These are phyloP conservation scores for Phalangium opilio DNA, from an alignment of 2,888 invertebrate genomes.

Conservation along the genomic window DNA sequence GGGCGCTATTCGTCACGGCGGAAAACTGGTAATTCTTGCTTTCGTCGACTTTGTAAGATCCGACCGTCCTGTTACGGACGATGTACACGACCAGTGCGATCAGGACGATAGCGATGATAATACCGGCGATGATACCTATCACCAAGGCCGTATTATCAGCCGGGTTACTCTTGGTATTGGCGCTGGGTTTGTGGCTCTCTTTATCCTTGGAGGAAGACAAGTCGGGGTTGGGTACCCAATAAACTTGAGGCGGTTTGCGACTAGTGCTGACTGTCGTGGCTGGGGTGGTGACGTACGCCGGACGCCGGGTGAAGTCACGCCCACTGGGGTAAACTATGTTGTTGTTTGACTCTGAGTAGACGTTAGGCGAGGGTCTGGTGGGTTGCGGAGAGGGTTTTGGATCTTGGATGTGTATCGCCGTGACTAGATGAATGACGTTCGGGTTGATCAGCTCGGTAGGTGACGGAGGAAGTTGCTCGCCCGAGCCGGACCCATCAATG, in stretches of 20 bases:
- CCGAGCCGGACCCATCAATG: constrained; percentile 14
- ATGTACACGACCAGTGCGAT: constrained; percentile 23
- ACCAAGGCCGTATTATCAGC: constrained; percentile 17
- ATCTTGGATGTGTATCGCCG: not conserved
- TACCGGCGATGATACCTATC: constrained; percentile 76
- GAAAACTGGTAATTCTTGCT: constrained; percentile 28
- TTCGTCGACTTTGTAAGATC: constrained; percentile 35
- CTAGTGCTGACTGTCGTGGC: constrained; percentile 4
- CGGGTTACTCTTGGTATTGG: constrained; percentile 12
- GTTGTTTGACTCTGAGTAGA: not conserved
- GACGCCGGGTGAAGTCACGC: not conserved
- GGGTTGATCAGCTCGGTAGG: constrained; percentile 10
- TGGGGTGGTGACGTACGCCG: not conserved
- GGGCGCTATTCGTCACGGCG: constrained; percentile 7
- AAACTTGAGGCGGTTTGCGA: constrained; percentile 10
- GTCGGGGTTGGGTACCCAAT: constrained; percentile 15
- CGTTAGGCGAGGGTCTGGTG: constrained; percentile 4
- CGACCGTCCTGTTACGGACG: constrained; percentile 25
- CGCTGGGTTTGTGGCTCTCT: constrained; percentile 11
- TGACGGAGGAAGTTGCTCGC: constrained; percentile 6
- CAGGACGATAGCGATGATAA: constrained; percentile 57
- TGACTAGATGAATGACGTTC: not conserved
- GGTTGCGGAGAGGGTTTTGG: constrained; percentile 1
- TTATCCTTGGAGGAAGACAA: constrained; percentile 6
- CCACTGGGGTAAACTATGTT: not conserved